Base-by-base conservation (phyloP, 2,797 vertebrate genomes). In the Schizothorax lantsangensis region DNA sequence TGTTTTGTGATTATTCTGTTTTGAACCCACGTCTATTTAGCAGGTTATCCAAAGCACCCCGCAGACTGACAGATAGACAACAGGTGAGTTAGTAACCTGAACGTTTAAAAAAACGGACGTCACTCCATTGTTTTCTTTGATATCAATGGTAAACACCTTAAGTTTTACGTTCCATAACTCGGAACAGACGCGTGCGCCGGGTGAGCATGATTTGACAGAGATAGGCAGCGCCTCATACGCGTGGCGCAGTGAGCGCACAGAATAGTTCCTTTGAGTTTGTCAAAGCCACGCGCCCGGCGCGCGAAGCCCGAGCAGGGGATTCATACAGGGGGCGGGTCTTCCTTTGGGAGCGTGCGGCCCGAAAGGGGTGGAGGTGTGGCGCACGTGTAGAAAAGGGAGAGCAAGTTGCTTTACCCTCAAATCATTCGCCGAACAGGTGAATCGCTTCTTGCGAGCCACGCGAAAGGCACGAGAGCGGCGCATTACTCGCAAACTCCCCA, bases 261-360 rank as follows among this genome's bases (percentile, higher is more conserved):
- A 85, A 86, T 88, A 86, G 81, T 81, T 88, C 81, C 83, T 89
- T 88, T 90, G 82, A 90, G 85, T 75, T 86, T 49, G 78, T 84
- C 85, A 81, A 82, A 89, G 94, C 94, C 95, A 94, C 95, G 95
- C 94, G 95, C 92, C 94, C 9, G 93, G 93, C 93, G 90, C 73
- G 88, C 92, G 90, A 72, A 89, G 88, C 91, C 90, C 89, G 89
- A 89, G 89, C 90, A 49, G 83, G 86, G 86, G 85, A 84, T 82
- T 75, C 87, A 69, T 82, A 26, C 87, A 87, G 87, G 73, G 40
- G 89, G 91, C 91, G 90, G 90, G 84, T 89, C 85, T 81, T 88
- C 38, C 36, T 81, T 54, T 26, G 64, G 89, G 79, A 92, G 91
- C 90, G 89, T 91, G 91, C 84, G 38, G 62, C 54, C 78, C 81